Percentiles rank a stretch among this genome's conserved stretches.
Conservation (phyloP, 2,113 vertebrate species). For the Cinclus cinclus region DNA sequence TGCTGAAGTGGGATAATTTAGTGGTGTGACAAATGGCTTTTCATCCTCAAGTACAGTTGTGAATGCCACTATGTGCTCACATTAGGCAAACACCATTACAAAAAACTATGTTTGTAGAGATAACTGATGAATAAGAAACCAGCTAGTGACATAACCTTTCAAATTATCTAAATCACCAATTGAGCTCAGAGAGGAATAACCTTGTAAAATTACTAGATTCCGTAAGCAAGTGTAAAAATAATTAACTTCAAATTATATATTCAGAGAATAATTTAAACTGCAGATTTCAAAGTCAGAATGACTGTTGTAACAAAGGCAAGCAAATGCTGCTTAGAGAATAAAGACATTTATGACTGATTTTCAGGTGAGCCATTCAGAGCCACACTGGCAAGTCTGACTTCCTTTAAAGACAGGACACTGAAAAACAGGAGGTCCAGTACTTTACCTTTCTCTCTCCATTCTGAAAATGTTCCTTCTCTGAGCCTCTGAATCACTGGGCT, state of each 20-base stretch:
- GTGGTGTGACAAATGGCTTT: not conserved
- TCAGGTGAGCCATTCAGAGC: not conserved
- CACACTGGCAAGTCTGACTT: not conserved
- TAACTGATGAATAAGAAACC: not conserved
- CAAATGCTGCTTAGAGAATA: not conserved
- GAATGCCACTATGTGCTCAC: not conserved
- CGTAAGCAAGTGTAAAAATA: conserved; percentile 40
- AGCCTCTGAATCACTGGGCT: not conserved
- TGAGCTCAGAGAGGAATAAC: not conserved
- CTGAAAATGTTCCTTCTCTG: not conserved
- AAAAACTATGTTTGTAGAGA: not conserved
- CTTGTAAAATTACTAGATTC: conserved; percentile 45
- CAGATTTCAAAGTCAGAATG: conserved; percentile 2
- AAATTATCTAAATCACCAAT: not conserved
- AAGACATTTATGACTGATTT: not conserved
- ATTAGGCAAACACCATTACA: not conserved
- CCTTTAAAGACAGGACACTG: not conserved
- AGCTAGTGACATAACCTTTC: not conserved
- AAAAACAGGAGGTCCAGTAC: not conserved
- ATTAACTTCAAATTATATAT: conserved; percentile 49
- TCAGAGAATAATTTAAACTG: not conserved
- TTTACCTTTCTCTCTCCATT: not conserved
- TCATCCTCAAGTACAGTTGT: not conserved
- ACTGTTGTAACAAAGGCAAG: not conserved
- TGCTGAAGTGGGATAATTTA: not conserved